phyloP scores from a whole-genome alignment of 1,140 invertebrate genomes.

The Papilio aristodemus region DNA sequence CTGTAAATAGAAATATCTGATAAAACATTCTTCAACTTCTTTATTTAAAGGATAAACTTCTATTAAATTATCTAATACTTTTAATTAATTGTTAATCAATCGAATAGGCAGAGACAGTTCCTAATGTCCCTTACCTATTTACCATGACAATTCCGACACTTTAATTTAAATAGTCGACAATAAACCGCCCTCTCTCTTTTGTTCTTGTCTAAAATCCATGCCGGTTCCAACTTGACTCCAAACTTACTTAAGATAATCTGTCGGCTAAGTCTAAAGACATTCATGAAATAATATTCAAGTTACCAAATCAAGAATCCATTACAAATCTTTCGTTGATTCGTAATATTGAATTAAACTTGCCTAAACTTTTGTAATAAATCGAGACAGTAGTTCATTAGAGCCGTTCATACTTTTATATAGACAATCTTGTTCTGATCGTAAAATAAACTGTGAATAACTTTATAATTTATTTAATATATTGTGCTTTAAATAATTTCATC shows the following conservation, averaged over 20 bases:
- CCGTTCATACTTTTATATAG: neutral
- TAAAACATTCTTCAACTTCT: neutral
- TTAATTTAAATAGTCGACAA: constrained; percentile 25
- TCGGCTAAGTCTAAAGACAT: constrained; percentile 21
- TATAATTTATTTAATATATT: no score
- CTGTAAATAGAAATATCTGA: no score
- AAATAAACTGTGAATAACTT: no score
- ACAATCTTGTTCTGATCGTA: no score
- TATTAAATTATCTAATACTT: neutral
- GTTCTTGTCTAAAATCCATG: constrained; percentile 11
- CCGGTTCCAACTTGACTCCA: constrained; percentile 17
- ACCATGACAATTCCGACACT: constrained; percentile 12
- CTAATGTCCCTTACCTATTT: neutral
- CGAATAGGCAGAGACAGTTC: neutral
- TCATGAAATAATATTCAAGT: constrained; percentile 18
- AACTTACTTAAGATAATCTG: constrained; percentile 33
- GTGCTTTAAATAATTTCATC: no score
- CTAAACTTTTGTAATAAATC: neutral
- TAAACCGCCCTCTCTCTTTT: constrained; percentile 16
- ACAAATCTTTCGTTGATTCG: constrained; percentile 13
- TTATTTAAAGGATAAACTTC: neutral
- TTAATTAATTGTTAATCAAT: neutral
- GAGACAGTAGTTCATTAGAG: neutral
- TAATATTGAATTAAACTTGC: constrained; percentile 19
- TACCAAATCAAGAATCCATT: constrained; percentile 26